A percentile compares a stretch with the other conserved stretches of the same genome.
Conservation (phyloP, 92 coral and sea anemone species). For the Epizoanthus rinbou region DNA sequence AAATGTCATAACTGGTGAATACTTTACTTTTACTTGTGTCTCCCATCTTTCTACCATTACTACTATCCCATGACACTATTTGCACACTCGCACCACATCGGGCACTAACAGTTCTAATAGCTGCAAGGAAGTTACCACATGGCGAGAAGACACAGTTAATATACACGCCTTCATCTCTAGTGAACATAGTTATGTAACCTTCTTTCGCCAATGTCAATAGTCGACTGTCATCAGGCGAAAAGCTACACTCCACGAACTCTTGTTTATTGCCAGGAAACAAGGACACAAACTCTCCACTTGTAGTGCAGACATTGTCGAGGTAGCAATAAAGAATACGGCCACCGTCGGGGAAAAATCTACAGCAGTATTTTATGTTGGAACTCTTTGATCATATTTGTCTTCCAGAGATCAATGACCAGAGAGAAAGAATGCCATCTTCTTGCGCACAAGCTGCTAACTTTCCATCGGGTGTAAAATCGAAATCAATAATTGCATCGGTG, state of each 20-base stretch:
- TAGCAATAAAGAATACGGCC: no score
- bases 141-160: not conserved
- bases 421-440: no score
- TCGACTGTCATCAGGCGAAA: not conserved
- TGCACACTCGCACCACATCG: not conserved
- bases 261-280: slow-evolving; percentile 2
- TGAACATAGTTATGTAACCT: not conserved
- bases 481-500: no score
- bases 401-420: no score
- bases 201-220: not conserved
- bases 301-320: no score
- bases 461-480: no score
- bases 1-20: not conserved
- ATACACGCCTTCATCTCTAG: not conserved
- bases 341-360: no score
- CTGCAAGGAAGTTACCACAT: slow-evolving; percentile 1
- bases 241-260: not conserved
- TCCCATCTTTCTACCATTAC: not conserved
- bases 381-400: no score
- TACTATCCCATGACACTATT: not conserved
- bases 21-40: not conserved
- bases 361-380: no score
- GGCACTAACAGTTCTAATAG: not conserved
- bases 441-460: no score
- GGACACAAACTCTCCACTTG: not conserved